Evolutionary conservation across 2,797 vertebrate species (phyloP), one percentile per base, ranked within the genome.

Genomic region (Chloroceryle inda): DNA sequence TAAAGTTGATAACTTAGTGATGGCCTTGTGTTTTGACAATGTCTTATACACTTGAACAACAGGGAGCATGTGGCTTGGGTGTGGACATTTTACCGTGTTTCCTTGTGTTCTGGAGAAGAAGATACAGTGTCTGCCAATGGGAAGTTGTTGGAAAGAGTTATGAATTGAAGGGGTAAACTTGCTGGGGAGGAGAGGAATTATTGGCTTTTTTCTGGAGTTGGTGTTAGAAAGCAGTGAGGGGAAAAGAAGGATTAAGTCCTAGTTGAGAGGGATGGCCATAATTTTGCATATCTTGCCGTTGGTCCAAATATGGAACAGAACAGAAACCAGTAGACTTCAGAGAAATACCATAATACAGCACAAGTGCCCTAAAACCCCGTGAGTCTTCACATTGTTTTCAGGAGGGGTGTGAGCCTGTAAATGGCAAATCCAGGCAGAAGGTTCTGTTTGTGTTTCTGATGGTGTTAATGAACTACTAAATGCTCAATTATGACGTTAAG

Each of bases 101-200:
- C 13, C 10, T 67, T 5, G 0, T 23, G 3, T 5, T 64, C 47
- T 62, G 78, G 56, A 53, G 74, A 35, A 53, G 13, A 66, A 63
- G n/a, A 8, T 33, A 2, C 0, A 2, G 37, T 55, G 24, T 74
- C 26, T 83, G 72, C 13, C 14, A 14, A n/a, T 5, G n/a, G 49
- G 37, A 67, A 38, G 13, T 22, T 67, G 27, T 42, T 81, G 53
- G 50, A 23, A 92, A 23, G 3, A 4, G 23, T 64, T 74, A 4
- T 50, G 29, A 83, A 35, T 18, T 56, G 61, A 61, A 83, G 49
- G 58, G 13, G 5, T 40, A 55, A 93, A 49, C 18, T 14, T 88
- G 1, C 35, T 5, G 3, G 4, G 59, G 3, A 75, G 19, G 31
- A 77, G 35, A 47, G 22, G 17, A 49, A 79, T 40, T 40, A 40